Evolutionary conservation across 2,797 vertebrate genomes (phyloP).

Genomic region (Mormyrops boulengeri): DNA sequence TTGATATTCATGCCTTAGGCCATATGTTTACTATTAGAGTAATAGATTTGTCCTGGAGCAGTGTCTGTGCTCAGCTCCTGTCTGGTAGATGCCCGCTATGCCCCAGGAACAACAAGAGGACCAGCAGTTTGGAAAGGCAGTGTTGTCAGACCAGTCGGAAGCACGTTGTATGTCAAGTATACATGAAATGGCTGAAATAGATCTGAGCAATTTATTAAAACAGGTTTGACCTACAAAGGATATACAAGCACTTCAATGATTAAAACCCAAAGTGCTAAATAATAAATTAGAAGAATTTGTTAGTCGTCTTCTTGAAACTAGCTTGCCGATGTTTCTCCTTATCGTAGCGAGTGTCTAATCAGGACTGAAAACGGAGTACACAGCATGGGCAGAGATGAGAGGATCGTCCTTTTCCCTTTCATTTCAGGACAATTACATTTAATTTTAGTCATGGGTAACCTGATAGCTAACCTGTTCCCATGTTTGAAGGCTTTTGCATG

Average conservation of each 20-base stretch:
- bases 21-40: constrained; percentile 6
- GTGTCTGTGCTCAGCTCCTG: neutral
- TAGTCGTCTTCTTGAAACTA: constrained; percentile 80
- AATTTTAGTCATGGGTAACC: constrained; percentile 71
- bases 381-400: constrained; percentile 66
- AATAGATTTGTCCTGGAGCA: neutral
- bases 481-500: constrained; percentile 30
- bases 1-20: neutral
- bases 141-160: constrained; percentile 11
- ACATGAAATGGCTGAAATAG: constrained; percentile 60
- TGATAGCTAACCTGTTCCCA: constrained; percentile 41
- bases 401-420: constrained; percentile 58
- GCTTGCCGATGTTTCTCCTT: constrained; percentile 75
- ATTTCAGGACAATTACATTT: constrained; percentile 73
- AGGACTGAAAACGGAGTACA: constrained; percentile 73
- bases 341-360: constrained; percentile 68
- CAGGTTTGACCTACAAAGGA: constrained; percentile 83
- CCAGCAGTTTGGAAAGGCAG: neutral
- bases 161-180: constrained; percentile 41
- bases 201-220: constrained; percentile 75
- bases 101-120: neutral
- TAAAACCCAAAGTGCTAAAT: constrained; percentile 75
- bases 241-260: constrained; percentile 75
- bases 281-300: constrained; percentile 83
- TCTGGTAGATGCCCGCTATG: neutral